phyloP scores from a whole-genome alignment of 2,113 vertebrate species.

The Guaruba guarouba region DNA sequence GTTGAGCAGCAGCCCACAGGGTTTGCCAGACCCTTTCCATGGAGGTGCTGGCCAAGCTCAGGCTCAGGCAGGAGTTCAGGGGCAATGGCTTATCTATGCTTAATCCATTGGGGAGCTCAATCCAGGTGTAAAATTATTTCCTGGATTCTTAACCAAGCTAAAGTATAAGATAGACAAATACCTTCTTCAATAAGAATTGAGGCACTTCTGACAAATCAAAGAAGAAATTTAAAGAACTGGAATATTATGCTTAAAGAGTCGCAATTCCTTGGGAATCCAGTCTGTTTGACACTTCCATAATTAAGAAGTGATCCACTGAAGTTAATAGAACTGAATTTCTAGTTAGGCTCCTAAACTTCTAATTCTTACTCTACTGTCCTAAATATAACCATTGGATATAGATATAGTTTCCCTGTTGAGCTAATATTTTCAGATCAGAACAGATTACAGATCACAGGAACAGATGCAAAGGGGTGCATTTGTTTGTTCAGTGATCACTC shows the following conservation, averaged over 20 bases:
- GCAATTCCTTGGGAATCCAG: not conserved
- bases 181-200: not conserved
- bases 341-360: not conserved
- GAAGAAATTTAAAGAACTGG: not conserved
- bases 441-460: not conserved
- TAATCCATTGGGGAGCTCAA: not conserved
- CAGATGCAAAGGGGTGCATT: not conserved
- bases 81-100: not conserved
- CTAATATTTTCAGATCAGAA: not conserved
- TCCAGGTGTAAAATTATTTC: not conserved
- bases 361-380: not conserved
- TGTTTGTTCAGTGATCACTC: not conserved
- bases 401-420: not conserved
- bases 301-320: not conserved
- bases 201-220: not conserved
- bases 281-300: not conserved
- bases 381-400: not conserved
- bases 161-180: not conserved
- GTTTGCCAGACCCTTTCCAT: not conserved
- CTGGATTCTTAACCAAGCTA: not conserved
- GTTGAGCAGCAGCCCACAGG: fast-evolving
- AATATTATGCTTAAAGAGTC: not conserved
- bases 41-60: not conserved
- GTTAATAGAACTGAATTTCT: not conserved
- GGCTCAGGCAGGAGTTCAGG: not conserved